phyloP scores from a whole-genome alignment of 1,140 invertebrate species.

The Drosophila kanapiae region DNA sequence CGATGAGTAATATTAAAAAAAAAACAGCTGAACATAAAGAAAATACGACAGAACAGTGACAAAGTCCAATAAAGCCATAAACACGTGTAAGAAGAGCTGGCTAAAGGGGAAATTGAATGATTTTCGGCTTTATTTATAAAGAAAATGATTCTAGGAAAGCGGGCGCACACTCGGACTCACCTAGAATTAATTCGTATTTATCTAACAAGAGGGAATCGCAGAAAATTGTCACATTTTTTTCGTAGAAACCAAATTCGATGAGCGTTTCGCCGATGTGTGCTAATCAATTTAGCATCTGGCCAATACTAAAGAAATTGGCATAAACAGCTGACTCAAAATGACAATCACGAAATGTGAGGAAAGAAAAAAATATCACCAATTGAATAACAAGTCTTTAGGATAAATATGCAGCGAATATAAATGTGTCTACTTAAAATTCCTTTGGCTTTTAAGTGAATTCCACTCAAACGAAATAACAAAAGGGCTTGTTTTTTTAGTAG shows the following conservation, averaged over 20 bases:
- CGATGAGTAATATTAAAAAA: slow-evolving; percentile 37
- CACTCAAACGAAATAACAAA: slow-evolving; percentile 1
- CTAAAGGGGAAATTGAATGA: background rate
- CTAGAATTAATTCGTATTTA: slow-evolving; percentile 18
- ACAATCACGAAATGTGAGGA: background rate
- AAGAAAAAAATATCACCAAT: background rate
- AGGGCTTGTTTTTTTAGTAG: background rate
- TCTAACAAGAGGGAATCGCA: background rate
- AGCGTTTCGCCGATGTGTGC: slow-evolving; percentile 4
- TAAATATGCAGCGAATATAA: slow-evolving; percentile 7
- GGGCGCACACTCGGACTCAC: background rate
- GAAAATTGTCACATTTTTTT: slow-evolving; percentile 10
- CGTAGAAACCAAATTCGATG: slow-evolving; percentile 2
- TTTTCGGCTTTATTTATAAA: slow-evolving; percentile 25
- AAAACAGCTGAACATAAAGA: slow-evolving; percentile 33
- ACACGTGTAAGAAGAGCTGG: slow-evolving; percentile 14
- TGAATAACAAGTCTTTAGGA: slow-evolving; percentile 19
- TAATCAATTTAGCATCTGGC: slow-evolving; percentile 22
- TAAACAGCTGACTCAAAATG: slow-evolving; percentile 17
- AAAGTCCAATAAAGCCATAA: slow-evolving; percentile 5
- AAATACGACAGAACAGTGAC: slow-evolving; percentile 2
- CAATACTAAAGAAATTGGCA: slow-evolving; percentile 10
- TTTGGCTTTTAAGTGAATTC: background rate
- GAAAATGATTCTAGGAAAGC: slow-evolving; percentile 4
- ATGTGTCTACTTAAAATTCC: slow-evolving; percentile 1